These are phyloP conservation scores for Adoxophyes honmai DNA, from an alignment of 1,140 invertebrate genomes.

Conservation along the genomic window DNA sequence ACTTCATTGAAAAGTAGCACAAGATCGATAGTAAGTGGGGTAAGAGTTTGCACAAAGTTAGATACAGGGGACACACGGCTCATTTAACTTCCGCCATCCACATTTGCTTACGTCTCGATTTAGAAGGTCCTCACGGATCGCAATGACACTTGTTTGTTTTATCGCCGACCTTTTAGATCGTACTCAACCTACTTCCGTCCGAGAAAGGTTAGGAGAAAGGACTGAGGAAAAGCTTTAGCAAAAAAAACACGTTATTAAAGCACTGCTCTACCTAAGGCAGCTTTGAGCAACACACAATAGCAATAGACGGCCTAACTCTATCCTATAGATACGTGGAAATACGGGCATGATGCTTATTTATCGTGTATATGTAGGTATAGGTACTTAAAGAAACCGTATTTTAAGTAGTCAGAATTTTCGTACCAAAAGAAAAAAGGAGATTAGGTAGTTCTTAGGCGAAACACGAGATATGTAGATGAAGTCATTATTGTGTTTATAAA, in stretches of 20 bases:
- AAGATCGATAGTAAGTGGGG: constrained; percentile 31
- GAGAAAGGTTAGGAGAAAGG: constrained; percentile 24
- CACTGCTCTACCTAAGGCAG: not conserved
- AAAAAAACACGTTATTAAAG: constrained; percentile 14
- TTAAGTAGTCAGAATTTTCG: too few relatives aligned
- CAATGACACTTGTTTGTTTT: constrained; percentile 55
- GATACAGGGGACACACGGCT: constrained; percentile 37
- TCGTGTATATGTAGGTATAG: too few relatives aligned
- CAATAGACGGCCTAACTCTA: not conserved
- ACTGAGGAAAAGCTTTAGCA: constrained; percentile 11
- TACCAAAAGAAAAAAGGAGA: too few relatives aligned
- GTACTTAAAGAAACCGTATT: too few relatives aligned
- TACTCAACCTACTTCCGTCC: constrained; percentile 33
- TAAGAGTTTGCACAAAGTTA: constrained; percentile 35
- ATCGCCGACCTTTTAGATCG: constrained; percentile 40
- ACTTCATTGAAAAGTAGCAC: constrained; percentile 29
- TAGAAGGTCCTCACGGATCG: constrained; percentile 34
- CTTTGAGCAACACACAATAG: not conserved
- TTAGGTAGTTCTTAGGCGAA: too few relatives aligned
- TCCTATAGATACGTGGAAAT: too few relatives aligned
- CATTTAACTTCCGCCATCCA: constrained; percentile 52
- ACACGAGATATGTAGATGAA: too few relatives aligned
- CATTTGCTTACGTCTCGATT: constrained; percentile 49
- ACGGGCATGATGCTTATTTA: too few relatives aligned
- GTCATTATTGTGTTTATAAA: too few relatives aligned